Conservation (phyloP, 2,888 invertebrate genomes). For the Cataglyphis livida region DNA sequence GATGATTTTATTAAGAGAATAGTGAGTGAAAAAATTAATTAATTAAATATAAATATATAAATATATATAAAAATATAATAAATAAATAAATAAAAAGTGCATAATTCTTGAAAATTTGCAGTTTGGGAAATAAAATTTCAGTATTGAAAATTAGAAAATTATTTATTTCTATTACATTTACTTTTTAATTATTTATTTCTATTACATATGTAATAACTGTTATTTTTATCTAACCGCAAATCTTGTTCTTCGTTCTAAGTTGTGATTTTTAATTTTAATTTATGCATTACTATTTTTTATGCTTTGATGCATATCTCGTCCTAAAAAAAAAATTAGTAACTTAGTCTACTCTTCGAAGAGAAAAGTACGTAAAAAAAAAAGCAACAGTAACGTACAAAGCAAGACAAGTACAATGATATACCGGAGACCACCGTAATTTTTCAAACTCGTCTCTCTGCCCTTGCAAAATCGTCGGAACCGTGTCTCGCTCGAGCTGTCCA, state of each 20-base stretch:
- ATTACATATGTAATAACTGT: not conserved
- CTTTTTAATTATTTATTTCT: not conserved
- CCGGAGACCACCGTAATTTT: not conserved
- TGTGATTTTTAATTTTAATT: not conserved
- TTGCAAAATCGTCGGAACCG: conserved; percentile 18
- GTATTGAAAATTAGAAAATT: not conserved
- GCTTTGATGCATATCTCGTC: not conserved
- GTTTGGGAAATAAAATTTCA: not conserved
- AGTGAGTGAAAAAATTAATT: not conserved
- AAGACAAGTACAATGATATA: conserved; percentile 8
- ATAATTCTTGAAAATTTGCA: not conserved
- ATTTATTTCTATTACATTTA: not conserved
- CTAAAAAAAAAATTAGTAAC: not conserved
- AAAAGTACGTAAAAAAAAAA: not conserved
- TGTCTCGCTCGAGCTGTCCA: conserved; percentile 30
- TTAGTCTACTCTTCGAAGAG: not conserved
- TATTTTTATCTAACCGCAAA: not conserved
- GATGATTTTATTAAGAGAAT: not conserved
- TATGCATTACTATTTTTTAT: not conserved
- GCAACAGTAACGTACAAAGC: not conserved
- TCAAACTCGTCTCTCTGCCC: conserved; percentile 26
- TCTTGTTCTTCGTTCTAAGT: not conserved
- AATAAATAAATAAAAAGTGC: too few species aligned
- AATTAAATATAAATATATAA: too few species aligned
- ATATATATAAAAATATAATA: too few species aligned